phyloP scores from a whole-genome alignment of 2,888 invertebrate species.

The Epirrhoe tristata region DNA sequence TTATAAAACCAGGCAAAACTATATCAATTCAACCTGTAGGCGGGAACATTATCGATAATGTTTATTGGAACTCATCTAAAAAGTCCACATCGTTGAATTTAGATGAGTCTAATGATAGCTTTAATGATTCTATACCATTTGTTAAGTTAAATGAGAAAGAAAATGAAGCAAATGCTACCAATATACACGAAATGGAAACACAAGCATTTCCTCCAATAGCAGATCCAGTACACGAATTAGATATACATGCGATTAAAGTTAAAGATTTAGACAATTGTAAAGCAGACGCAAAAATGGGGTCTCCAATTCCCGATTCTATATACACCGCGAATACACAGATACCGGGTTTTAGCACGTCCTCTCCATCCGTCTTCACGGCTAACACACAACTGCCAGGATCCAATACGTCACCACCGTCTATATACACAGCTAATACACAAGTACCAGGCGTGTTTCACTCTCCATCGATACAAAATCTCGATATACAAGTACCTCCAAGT shows the following conservation, averaged over 20 bases:
- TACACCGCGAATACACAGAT: conserved; percentile 34
- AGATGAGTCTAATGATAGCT: conserved; percentile 54
- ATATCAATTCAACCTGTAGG: conserved; percentile 63
- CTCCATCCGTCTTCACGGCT: conserved; percentile 33
- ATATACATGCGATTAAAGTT: conserved; percentile 58
- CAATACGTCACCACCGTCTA: conserved; percentile 8
- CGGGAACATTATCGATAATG: conserved; percentile 63
- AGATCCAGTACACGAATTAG: conserved; percentile 54
- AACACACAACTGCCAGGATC: conserved; percentile 36
- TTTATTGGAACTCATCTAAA: conserved; percentile 69
- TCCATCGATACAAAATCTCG: conserved; percentile 48
- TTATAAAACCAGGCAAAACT: conserved; percentile 64
- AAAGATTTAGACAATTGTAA: conserved; percentile 43
- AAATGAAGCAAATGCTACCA: conserved; percentile 32
- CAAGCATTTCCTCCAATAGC: conserved; percentile 46
- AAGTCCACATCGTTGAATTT: conserved; percentile 65
- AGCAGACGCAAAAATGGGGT: conserved; percentile 54
- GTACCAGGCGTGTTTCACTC: conserved; percentile 13
- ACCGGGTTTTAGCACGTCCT: conserved; percentile 5
- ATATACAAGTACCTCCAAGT: conserved; percentile 52
- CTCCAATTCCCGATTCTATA: conserved; percentile 23
- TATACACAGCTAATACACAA: conserved; percentile 43
- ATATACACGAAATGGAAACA: conserved; percentile 64
- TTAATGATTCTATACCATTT: conserved; percentile 53
- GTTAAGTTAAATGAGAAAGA: conserved; percentile 43